Evolutionary conservation across 1,140 invertebrate species (phyloP), one percentile per base, ranked within the genome.

Genomic region (Halesus radiatus): DNA sequence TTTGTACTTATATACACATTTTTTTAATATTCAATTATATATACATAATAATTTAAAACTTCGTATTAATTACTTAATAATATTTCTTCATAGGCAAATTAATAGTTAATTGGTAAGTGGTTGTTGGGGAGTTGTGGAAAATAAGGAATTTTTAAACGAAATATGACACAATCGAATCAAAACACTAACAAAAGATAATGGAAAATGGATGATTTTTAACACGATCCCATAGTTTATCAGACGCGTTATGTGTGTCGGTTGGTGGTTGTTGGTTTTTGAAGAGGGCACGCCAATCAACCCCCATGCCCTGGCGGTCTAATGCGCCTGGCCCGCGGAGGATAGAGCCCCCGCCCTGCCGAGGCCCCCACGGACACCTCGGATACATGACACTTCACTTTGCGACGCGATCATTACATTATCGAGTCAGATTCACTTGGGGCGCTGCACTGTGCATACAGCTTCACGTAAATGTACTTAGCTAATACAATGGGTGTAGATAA

Each of bases 311-410:
- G 23, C 23, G 60, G 23, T 3, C 52, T 73, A 73, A 73, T 73
- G 73, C 29, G 23, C 29, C 26, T 1, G 23, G 2, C 23, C 73
- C 73, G 23, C 23, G 15, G 73, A 76, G 73, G 32, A 37, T 76
- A 53, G 73, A 20, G 62, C 76, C 80, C 80, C 70, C 45, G 22
- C 53, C 79, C 56, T 45, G 13, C 8, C 37, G 7, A 7, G 37
- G 37, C 37, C 20, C 20, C 53, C 26, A 37, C 22, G 37, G 37
- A 45, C 37, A 45, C 37, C 37, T 3, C 5, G 32, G 80, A 54
- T 81, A 81, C 80, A 81, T 58, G 80, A 81, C 80, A 81, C 80
- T 81, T 81, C 77, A 81, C 80, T 81, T 81, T 78, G 80, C 56
- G 70, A 22, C 58, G 26, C 70, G 76, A 75, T 75, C 76, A 62